A percentile compares a stretch with the other conserved stretches of the same genome.
phyloP scores from a whole-genome alignment of 1,140 invertebrate genomes.

The Drosophila kanapiae region DNA sequence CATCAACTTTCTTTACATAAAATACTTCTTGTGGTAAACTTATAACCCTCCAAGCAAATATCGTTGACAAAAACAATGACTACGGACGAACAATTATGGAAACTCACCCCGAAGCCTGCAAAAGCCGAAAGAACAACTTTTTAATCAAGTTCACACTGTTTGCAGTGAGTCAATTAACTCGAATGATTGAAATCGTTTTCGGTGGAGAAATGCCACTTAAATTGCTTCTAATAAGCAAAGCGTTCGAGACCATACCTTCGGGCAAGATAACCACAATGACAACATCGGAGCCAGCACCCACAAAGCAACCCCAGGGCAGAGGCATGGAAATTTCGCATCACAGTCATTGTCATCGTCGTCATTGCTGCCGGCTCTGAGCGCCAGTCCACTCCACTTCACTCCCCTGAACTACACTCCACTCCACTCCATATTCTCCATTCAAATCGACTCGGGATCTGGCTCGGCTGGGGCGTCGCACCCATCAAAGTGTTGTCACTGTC shows the following conservation, averaged over 20 bases:
- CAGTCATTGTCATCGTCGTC: constrained; percentile 61
- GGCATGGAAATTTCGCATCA: constrained; percentile 64
- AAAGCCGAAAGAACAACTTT: constrained; percentile 41
- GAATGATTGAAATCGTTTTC: constrained; percentile 62
- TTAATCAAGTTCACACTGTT: constrained; percentile 67
- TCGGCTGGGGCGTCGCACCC: constrained; percentile 55
- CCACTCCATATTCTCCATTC: constrained; percentile 12
- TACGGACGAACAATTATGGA: not conserved
- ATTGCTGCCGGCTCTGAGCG: constrained; percentile 52
- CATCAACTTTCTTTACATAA: not conserved
- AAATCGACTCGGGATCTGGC: constrained; percentile 42
- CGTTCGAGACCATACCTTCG: constrained; percentile 24
- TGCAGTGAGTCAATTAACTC: constrained; percentile 54
- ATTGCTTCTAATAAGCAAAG: constrained; percentile 57
- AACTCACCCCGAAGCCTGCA: not conserved
- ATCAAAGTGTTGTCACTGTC: constrained; percentile 85
- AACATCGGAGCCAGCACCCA: constrained; percentile 33
- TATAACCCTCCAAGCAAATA: not conserved
- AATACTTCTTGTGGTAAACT: not conserved
- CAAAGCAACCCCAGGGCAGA: constrained; percentile 37
- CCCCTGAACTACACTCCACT: constrained; percentile 8
- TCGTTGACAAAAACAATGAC: not conserved
- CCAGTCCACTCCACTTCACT: constrained; percentile 17
- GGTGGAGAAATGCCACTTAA: constrained; percentile 55
- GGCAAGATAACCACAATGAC: constrained; percentile 26